A percentile compares a stretch with the other conserved stretches of the same genome.
These are phyloP conservation scores for Thalpophila matura DNA, from an alignment of 2,888 invertebrate species.

Conservation along the genomic window DNA sequence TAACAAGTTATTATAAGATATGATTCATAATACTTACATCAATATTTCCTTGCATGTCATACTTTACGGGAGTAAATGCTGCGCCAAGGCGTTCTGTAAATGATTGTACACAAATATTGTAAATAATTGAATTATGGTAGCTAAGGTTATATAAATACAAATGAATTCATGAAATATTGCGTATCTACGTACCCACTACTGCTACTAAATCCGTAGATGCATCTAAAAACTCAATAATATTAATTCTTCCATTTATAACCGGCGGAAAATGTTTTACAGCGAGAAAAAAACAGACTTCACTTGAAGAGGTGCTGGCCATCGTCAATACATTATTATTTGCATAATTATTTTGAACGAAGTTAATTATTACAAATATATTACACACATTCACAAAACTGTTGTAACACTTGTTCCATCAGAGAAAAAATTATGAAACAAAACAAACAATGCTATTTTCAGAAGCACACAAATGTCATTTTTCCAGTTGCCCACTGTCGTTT, in stretches of 20 bases:
- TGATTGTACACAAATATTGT: background rate
- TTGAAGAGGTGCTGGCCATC: constrained; percentile 75
- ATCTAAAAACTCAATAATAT: constrained; percentile 91
- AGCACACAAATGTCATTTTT: constrained; percentile 37
- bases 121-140: background rate
- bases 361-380: constrained; percentile 49
- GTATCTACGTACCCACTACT: constrained; percentile 91
- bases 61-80: constrained; percentile 93
- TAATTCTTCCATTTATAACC: constrained; percentile 90
- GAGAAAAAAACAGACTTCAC: constrained; percentile 65
- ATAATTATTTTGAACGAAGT: constrained; percentile 26
- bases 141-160: background rate
- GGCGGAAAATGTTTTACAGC: constrained; percentile 88
- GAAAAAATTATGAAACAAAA: constrained; percentile 22
- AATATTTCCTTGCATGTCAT: constrained; percentile 95
- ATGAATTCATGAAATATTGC: background rate
- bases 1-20: background rate
- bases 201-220: constrained; percentile 92
- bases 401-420: constrained; percentile 7
- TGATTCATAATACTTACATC: constrained; percentile 87
- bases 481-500: constrained; percentile 63
- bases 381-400: constrained; percentile 54
- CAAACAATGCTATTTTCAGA: constrained; percentile 12
- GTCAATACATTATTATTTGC: constrained; percentile 40
- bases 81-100: constrained; percentile 94